Percentiles rank a stretch among this genome's conserved stretches.
Evolutionary conservation across 1,140 invertebrate genomes (phyloP).

Genomic region (Zaprionus kolodkinae): DNA sequence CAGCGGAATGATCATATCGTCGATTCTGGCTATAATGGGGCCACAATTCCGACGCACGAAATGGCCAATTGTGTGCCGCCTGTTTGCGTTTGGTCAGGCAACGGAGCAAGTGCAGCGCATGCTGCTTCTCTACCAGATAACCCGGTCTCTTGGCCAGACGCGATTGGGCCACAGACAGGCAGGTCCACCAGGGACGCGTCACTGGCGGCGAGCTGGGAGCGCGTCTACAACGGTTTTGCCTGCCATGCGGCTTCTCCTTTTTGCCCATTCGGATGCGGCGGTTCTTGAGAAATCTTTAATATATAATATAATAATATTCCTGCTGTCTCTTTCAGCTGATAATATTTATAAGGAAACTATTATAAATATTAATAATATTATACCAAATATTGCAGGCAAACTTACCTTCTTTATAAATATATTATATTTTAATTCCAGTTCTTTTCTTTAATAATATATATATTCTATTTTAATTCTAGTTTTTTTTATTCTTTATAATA

Average conservation of each 20-base stretch:
- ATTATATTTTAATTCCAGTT: neutral
- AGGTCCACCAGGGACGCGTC: neutral
- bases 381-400: no score
- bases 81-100: constrained; percentile 25
- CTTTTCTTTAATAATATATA: no score
- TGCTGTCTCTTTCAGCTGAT: no score
- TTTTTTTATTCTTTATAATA: no score
- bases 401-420: no score
- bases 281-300: no score
- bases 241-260: no score
- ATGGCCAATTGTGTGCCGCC: constrained; percentile 27
- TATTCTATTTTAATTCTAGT: neutral
- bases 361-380: no score
- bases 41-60: constrained; percentile 23
- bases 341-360: no score
- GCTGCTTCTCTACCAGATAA: constrained; percentile 28
- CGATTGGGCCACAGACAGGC: neutral
- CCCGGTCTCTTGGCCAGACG: constrained; percentile 11
- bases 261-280: no score
- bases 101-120: constrained; percentile 20
- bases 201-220: neutral
- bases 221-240: no score
- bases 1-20: constrained; percentile 16
- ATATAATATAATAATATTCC: no score
- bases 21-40: constrained; percentile 9